Conservation (phyloP, 1,140 invertebrate genomes). For the Drosophila ananassae region DNA sequence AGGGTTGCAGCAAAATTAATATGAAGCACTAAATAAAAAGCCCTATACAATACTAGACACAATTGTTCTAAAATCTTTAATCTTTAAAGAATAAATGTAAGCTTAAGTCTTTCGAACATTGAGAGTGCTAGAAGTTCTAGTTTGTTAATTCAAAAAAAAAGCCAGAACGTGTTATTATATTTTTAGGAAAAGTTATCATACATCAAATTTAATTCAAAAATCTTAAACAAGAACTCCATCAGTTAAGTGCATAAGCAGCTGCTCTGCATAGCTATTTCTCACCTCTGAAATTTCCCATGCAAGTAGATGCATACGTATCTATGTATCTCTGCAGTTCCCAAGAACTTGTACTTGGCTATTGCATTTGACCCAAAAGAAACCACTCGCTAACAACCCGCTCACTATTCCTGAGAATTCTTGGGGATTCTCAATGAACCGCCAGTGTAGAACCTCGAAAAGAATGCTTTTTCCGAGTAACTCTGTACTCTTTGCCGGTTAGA, state of each 20-base stretch:
- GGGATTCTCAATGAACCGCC: conserved; percentile 20
- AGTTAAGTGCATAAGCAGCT: neutral
- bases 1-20: neutral
- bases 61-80: no score
- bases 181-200: neutral
- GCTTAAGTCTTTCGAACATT: neutral
- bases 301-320: neutral
- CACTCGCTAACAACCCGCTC: conserved; percentile 25
- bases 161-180: no score
- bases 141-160: neutral
- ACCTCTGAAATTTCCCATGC: neutral
- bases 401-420: conserved; percentile 37
- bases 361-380: conserved; percentile 27
- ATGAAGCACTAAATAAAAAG: neutral
- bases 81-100: no score
- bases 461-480: conserved; percentile 26
- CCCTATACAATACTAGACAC: no score
- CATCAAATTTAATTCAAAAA: neutral
- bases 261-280: conserved; percentile 13
- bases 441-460: conserved; percentile 11
- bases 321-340: conserved; percentile 22
- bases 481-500: conserved; percentile 1
- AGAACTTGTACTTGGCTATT: conserved; percentile 30
- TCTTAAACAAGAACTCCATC: no score
- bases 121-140: neutral